Conservation (phyloP, 1,140 invertebrate species). For the Aleiodes sp. region DNA sequence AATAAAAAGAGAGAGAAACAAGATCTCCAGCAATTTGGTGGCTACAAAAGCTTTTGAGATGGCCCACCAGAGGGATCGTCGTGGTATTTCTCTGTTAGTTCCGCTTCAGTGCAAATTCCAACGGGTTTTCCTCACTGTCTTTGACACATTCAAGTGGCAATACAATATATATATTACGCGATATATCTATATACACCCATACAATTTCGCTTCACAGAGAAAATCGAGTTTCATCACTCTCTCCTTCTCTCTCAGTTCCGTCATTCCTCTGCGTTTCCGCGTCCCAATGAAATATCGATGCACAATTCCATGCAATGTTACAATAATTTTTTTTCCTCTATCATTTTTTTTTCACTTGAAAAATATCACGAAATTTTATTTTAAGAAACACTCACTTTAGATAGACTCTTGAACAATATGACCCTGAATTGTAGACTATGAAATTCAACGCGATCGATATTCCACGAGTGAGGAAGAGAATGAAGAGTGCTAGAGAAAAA, state of each 20-base stretch:
- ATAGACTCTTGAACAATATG: background rate
- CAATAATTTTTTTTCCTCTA: background rate
- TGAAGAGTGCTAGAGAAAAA: background rate
- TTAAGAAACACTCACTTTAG: background rate
- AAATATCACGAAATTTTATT: background rate
- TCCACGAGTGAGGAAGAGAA: background rate
- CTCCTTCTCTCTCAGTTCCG: background rate
- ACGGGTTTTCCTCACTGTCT: background rate
- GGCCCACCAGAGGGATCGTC: background rate
- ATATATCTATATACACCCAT: background rate
- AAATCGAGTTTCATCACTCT: slow-evolving; percentile 11
- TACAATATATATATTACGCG: too few species aligned
- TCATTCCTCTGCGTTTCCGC: background rate
- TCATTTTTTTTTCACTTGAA: background rate
- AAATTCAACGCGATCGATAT: slow-evolving; percentile 12
- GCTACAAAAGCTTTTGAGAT: background rate
- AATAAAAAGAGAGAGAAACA: background rate
- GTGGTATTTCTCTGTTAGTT: background rate
- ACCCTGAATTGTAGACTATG: background rate
- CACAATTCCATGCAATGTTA: background rate
- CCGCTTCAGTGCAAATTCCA: background rate
- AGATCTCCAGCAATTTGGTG: background rate
- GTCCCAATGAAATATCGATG: background rate
- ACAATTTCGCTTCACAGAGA: background rate
- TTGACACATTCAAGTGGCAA: background rate